phyloP scores from a whole-genome alignment of 37 sponge, comb jelly and placozoan genomes.

The Hexactinellida sp. region DNA sequence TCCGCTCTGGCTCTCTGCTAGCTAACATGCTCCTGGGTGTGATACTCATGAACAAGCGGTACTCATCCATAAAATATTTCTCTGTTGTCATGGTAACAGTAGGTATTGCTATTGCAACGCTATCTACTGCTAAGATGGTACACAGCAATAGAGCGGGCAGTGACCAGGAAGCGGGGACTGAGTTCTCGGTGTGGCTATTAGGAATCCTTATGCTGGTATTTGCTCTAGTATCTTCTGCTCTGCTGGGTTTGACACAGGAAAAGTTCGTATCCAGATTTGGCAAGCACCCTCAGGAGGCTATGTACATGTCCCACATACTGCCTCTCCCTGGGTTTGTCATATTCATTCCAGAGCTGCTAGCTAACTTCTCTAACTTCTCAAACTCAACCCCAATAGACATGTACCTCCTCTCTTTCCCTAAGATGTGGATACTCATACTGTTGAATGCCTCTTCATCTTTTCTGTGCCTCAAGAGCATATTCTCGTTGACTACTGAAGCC shows the following conservation, averaged over 20 bases:
- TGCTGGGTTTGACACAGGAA: slow-evolving; percentile 60
- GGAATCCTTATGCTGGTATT: slow-evolving; percentile 49
- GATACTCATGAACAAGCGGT: slow-evolving; percentile 49
- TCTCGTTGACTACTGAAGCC: slow-evolving; percentile 62
- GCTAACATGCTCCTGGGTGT: slow-evolving; percentile 78
- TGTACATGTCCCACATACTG: slow-evolving; percentile 70
- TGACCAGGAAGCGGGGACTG: neutral
- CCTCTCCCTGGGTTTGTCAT: slow-evolving; percentile 71
- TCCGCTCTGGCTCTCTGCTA: slow-evolving; percentile 82
- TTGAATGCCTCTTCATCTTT: slow-evolving; percentile 37
- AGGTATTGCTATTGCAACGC: slow-evolving; percentile 69
- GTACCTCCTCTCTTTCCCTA: slow-evolving; percentile 31
- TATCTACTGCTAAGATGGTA: slow-evolving; percentile 37
- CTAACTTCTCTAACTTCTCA: neutral
- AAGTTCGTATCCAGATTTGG: slow-evolving; percentile 57
- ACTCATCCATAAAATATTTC: slow-evolving; percentile 57
- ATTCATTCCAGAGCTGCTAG: slow-evolving; percentile 36
- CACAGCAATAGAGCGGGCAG: neutral
- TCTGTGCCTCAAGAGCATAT: slow-evolving; percentile 69
- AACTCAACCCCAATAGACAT: neutral
- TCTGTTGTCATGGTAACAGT: slow-evolving; percentile 65
- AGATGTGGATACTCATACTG: slow-evolving; percentile 55
- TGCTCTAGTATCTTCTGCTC: slow-evolving; percentile 54
- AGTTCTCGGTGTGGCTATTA: neutral
- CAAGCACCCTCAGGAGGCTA: slow-evolving; percentile 74